Percentiles rank a stretch among this genome's conserved stretches.
These are phyloP conservation scores for Rhyacichthys aspro DNA, from an alignment of 2,797 vertebrate species.

Conservation along the genomic window DNA sequence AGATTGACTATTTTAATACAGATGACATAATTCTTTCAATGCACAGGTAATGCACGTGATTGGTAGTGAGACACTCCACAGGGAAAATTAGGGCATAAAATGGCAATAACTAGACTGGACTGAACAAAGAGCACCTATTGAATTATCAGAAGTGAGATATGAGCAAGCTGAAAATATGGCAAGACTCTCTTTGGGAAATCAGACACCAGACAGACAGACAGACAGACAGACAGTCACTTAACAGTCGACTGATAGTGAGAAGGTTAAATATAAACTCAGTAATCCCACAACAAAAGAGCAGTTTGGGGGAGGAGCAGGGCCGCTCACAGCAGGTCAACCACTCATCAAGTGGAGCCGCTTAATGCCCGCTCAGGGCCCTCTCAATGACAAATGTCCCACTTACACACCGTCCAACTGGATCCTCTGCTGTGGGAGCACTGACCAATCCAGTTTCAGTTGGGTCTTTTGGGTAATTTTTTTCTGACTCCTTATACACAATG, in stretches of 20 bases:
- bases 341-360: conserved; percentile 14
- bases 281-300: conserved; percentile 63
- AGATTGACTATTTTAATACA: conserved; percentile 9
- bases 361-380: conserved; percentile 22
- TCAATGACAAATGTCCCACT: conserved; percentile 56
- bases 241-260: conserved; percentile 41
- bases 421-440: conserved; percentile 10
- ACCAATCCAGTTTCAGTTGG: too few species aligned
- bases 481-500: too few species aligned
- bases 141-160: conserved; percentile 11
- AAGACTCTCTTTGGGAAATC: conserved; percentile 19
- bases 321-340: conserved; percentile 18
- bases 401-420: conserved; percentile 18
- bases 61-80: not conserved
- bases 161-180: conserved; percentile 27
- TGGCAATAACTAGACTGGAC: conserved; percentile 32
- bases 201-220: conserved; percentile 38
- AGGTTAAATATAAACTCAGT: conserved; percentile 68
- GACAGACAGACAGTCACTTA: conserved; percentile 33
- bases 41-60: not conserved
- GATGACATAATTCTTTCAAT: conserved; percentile 4
- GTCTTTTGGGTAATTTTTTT: too few species aligned
- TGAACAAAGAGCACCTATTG: not conserved
- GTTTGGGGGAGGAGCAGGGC: conserved; percentile 34
- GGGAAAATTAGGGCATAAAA: conserved; percentile 7